Evolutionary conservation across 2,888 invertebrate species (phyloP), one percentile per base, ranked within the genome.

Genomic region (Drosophila recens): DNA sequence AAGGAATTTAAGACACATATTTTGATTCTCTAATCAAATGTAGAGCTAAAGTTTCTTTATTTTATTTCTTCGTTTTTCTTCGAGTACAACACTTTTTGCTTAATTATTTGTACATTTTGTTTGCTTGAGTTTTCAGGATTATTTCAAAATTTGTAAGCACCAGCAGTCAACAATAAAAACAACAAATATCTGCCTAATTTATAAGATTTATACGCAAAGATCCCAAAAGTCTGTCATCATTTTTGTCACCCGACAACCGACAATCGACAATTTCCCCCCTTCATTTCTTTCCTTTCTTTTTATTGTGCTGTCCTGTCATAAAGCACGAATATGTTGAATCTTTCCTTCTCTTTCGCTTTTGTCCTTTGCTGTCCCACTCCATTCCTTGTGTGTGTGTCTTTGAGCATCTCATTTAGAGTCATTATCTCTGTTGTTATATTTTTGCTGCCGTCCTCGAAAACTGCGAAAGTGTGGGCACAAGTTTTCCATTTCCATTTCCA

Each of bases 321-420:
- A 84, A 70, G 69, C 79, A 75, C 67, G 78, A 84, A 78, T 81
- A 87, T 84, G 79, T 75, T 84, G 75, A 61, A 11, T 23, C 17
- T 4, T 42, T 11, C 1, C 2, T 13, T 43, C 63, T 64, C 58
- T 58, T 42, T 63, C 53, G 30, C 43, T 15, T 36, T 36, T 20
- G 17, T 42, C 34, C 33, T 23, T 36, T 17, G 52, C 9, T 42
- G 3, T 59, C 38, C 13, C 15, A 27, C 13, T 34, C 48, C 30
- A 6, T 46, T 15, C 6, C 5, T 27, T 27, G 5, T 27, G 10
- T 59, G 57, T 30, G 6, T 59, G 46, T 46, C 46, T 36, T 45
- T 53, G 20, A 43, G 43, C 64, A 33, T 30, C 45, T 52, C 46
- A 27, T 27, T 27, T 5, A 27, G 33, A 67, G 58, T 57, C 67